Base-by-base conservation (phyloP, 2,888 invertebrate species). In the Hydrotaea cyrtoneurina region DNA sequence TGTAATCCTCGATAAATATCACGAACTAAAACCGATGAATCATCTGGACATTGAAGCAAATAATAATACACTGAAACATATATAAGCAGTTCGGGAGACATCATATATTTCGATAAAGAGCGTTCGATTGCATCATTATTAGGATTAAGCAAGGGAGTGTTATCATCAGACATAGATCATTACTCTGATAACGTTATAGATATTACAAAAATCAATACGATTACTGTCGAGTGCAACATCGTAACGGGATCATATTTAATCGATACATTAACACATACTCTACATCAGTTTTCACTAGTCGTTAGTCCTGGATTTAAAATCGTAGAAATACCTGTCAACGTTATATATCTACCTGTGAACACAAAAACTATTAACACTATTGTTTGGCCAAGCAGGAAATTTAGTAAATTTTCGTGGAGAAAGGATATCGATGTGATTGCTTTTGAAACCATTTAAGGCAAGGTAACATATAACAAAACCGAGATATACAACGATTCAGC, bases 321-420 rank as follows among this genome's bases (percentile, higher is more conserved):
- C 50, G 86, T 89, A 72, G 90, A 91, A 83, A 87, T 36, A 36
- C 3, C n/a, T 11, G 80, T 74, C 76, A 89, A 89, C 87, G 86
- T 89, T 7, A 89, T 90, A 76, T 91, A 90, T 88, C 88, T 91
- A 82, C 90, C 90, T 15, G 86, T 91, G 17, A 89, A 85, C 74
- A 84, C 86, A 15, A 85, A 64, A 75, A 76, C 74, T 53, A 89
- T 91, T 83, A 83, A 84, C 75, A 81, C 88, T 64, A 80, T 91
- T 43, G 87, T 85, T 23, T 23, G 91, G 83, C 89, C 78, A 71
- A 17, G 50, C 66, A n/a, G 69, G 66, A 11, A 77, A 69, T 17
- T 19, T 43, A 21, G 89, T 88, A 86, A 84, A 36, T n/a, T n/a
- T n/a, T n/a, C n/a, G n/a, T n/a, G n/a, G n/a, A n/a, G n/a, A n/a